phyloP scores from a whole-genome alignment of 2,888 invertebrate genomes.

The Pammene fasciana region DNA sequence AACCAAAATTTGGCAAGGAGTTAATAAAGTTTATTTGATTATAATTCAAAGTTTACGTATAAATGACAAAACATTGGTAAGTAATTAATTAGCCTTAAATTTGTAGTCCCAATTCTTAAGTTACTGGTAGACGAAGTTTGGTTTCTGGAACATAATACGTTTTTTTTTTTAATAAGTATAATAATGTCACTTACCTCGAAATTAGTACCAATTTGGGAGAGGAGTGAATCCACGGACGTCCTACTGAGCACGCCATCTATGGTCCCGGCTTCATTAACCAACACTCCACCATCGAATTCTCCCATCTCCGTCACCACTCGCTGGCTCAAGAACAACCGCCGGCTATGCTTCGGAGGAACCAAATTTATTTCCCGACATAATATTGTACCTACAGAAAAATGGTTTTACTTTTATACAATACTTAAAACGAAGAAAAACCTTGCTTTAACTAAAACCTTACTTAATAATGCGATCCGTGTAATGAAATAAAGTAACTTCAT shows the following conservation, averaged over 20 bases:
- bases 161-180: too few relatives aligned
- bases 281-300: constrained; percentile 83
- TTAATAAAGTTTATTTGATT: too few relatives aligned
- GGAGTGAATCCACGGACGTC: constrained; percentile 68
- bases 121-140: too few relatives aligned
- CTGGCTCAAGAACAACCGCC: constrained; percentile 68
- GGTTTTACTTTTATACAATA: not conserved
- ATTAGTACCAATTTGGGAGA: constrained; percentile 63
- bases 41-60: too few relatives aligned
- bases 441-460: constrained; percentile 17
- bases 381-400: constrained; percentile 45
- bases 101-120: too few relatives aligned
- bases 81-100: too few relatives aligned
- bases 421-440: not conserved
- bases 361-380: constrained; percentile 49
- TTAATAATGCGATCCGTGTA: constrained; percentile 18
- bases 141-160: too few relatives aligned
- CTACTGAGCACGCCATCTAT: constrained; percentile 81
- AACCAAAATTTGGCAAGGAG: too few relatives aligned
- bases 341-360: constrained; percentile 45
- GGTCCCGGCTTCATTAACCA: constrained; percentile 83
- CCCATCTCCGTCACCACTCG: constrained; percentile 78
- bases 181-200: constrained; percentile 60
- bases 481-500: constrained; percentile 29
- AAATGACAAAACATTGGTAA: too few relatives aligned